These are phyloP conservation scores for Tipula helvola DNA, from an alignment of 2,888 invertebrate genomes.

Conservation along the genomic window DNA sequence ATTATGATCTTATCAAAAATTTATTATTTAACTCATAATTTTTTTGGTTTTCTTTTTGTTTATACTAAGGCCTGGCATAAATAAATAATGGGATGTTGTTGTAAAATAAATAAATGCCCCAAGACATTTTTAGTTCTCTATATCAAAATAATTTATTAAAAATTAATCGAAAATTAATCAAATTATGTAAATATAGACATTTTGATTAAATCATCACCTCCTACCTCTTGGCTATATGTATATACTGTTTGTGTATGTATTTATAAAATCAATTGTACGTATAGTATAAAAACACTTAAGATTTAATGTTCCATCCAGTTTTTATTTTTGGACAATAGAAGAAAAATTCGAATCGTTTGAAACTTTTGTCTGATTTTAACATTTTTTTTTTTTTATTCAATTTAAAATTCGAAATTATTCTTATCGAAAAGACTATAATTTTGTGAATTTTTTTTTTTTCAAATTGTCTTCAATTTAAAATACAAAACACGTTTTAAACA, in stretches of 20 bases:
- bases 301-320: not conserved
- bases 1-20: not conserved
- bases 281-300: not conserved
- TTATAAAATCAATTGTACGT: not conserved
- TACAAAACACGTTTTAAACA: not conserved
- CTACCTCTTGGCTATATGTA: not conserved
- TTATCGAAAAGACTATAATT: not conserved
- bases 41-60: not conserved
- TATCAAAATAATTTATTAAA: not conserved
- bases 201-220: not conserved
- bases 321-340: not conserved
- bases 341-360: not conserved
- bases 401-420: not conserved
- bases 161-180: not conserved
- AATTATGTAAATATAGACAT: not conserved
- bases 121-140: not conserved
- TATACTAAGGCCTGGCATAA: not conserved
- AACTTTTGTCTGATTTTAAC: not conserved
- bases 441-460: not conserved
- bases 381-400: not conserved
- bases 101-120: not conserved
- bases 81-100: not conserved
- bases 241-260: not conserved
- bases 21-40: not conserved
- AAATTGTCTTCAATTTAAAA: constrained; percentile 4